Conservation (phyloP, 2,797 vertebrate species). For the Lepus townsendii region DNA sequence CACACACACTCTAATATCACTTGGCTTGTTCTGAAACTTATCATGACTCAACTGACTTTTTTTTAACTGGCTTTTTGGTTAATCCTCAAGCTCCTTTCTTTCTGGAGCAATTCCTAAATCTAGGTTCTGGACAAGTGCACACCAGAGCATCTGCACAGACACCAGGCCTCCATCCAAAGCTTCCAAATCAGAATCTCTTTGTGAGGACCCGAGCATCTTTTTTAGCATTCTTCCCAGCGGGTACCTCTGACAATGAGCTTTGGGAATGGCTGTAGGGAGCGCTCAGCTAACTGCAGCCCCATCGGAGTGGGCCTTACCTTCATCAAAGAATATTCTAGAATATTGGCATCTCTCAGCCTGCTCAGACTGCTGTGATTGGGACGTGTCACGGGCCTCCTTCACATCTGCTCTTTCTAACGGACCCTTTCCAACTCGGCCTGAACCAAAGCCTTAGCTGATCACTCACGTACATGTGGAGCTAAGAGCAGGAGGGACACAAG, state of each 20-base stretch:
- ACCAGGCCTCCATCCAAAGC: neutral
- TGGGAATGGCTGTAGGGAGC: neutral
- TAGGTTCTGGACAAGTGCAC: neutral
- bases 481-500: rapidly evolving
- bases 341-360: neutral
- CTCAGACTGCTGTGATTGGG: neutral
- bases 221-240: neutral
- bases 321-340: neutral
- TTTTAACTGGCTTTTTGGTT: neutral
- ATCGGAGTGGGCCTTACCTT: neutral
- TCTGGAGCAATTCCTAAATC: neutral
- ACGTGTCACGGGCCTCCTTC: neutral
- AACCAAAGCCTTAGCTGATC: neutral
- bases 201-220: neutral
- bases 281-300: neutral
- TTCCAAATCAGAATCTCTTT: neutral
- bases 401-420: neutral
- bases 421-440: neutral
- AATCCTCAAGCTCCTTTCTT: neutral
- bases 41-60: neutral
- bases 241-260: neutral
- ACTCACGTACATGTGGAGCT: neutral
- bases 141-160: neutral
- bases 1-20: no score
- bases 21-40: neutral